These are phyloP conservation scores for Boloria euphrosyne DNA, from an alignment of 2,888 invertebrate genomes.

Conservation along the genomic window DNA sequence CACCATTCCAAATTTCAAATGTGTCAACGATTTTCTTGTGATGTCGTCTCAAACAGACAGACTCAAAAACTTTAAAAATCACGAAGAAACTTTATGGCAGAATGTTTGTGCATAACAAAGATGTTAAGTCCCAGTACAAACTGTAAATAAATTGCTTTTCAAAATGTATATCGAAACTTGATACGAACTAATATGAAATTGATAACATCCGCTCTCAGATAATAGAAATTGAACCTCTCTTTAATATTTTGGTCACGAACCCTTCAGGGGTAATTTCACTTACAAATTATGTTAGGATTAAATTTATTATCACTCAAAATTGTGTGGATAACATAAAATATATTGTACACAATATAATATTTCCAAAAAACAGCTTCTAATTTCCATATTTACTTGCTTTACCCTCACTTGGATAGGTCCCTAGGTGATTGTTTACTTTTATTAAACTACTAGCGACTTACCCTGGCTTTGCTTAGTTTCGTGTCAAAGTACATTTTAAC, in stretches of 20 bases:
- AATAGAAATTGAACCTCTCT: constrained; percentile 40
- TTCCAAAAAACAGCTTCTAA: not conserved
- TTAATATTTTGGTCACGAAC: constrained; percentile 52
- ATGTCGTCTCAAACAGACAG: too few relatives aligned
- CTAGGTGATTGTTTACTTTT: too few relatives aligned
- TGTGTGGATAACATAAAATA: constrained; percentile 6
- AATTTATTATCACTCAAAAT: constrained; percentile 24
- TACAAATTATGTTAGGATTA: constrained; percentile 30
- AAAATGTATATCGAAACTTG: constrained; percentile 22
- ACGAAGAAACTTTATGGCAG: too few relatives aligned
- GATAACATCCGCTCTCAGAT: constrained; percentile 32
- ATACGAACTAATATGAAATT: constrained; percentile 33
- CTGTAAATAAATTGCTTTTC: constrained; percentile 18
- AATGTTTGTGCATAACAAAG: too few relatives aligned
- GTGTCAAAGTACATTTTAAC: too few relatives aligned
- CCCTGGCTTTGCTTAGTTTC: too few relatives aligned
- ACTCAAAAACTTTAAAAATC: too few relatives aligned
- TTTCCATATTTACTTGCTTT: not conserved
- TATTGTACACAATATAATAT: not conserved
- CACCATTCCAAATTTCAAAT: too few relatives aligned
- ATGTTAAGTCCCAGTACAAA: too few relatives aligned
- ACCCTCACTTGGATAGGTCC: not conserved
- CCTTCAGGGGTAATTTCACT: constrained; percentile 39
- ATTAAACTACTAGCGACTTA: too few relatives aligned
- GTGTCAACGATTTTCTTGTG: too few relatives aligned